Conservation (phyloP, 2,888 invertebrate species). For the Microchrysa polita region DNA sequence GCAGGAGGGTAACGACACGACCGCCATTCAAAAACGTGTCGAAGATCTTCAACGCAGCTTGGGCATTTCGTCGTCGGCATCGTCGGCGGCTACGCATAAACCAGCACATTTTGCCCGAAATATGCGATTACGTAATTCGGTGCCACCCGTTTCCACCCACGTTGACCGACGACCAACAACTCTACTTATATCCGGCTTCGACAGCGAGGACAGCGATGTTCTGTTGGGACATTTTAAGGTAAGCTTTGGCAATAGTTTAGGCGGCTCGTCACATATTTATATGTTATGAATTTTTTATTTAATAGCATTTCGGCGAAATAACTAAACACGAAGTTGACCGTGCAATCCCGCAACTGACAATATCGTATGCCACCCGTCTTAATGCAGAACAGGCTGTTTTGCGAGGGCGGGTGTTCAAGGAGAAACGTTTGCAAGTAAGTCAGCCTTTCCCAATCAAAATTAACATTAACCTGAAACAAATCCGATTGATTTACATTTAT, state of each 20-base stretch:
- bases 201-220: slow-evolving; percentile 81
- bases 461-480: background rate
- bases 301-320: slow-evolving; percentile 86
- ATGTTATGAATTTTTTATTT: slow-evolving; percentile 51
- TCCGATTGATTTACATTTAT: slow-evolving; percentile 11
- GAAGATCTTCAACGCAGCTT: slow-evolving; percentile 71
- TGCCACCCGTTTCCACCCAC: slow-evolving; percentile 64
- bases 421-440: slow-evolving; percentile 76
- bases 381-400: slow-evolving; percentile 64
- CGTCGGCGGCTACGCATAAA: slow-evolving; percentile 42
- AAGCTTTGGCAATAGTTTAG: slow-evolving; percentile 57
- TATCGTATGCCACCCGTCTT: slow-evolving; percentile 63
- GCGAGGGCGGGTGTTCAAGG: slow-evolving; percentile 71
- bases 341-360: slow-evolving; percentile 70
- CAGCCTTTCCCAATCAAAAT: no score
- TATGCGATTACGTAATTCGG: slow-evolving; percentile 58
- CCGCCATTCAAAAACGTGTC: slow-evolving; percentile 80
- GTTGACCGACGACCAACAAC: slow-evolving; percentile 89
- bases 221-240: slow-evolving; percentile 87
- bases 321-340: slow-evolving; percentile 81
- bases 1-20: slow-evolving; percentile 85
- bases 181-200: slow-evolving; percentile 87
- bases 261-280: background rate
- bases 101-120: slow-evolving; percentile 52
- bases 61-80: slow-evolving; percentile 53